Evolutionary conservation across 2,113 vertebrate genomes (phyloP).

Genomic region (Corythoichthys haematopterus): DNA sequence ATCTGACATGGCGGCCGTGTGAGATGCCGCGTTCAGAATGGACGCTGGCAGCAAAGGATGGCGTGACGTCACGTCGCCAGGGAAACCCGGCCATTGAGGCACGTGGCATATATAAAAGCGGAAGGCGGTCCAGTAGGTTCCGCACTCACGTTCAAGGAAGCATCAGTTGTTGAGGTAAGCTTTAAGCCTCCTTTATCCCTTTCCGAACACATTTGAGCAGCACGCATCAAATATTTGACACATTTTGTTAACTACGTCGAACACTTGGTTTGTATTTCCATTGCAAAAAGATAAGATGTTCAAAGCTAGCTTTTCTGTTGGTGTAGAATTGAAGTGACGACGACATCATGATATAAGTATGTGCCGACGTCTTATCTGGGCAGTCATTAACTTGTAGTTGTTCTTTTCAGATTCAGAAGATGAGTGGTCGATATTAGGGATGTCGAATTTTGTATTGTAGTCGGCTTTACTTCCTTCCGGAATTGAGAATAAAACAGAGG

Average conservation of each 20-base stretch:
- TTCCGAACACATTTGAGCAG: not conserved
- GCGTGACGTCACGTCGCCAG: conserved; percentile 67
- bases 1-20: conserved; percentile 48
- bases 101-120: conserved; percentile 66
- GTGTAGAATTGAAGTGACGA: not conserved
- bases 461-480: not conserved
- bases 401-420: not conserved
- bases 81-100: conserved; percentile 54
- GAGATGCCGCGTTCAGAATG: conserved; percentile 48
- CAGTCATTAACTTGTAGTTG: not conserved
- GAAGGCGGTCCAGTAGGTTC: conserved; percentile 10
- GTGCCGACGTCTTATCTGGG: not conserved
- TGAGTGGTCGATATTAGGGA: not conserved
- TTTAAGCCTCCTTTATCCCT: fast-evolving
- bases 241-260: not conserved
- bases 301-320: not conserved
- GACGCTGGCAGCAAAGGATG: conserved; percentile 34
- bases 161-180: conserved; percentile 55
- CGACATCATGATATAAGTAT: not conserved
- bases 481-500: conserved; percentile 14
- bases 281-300: not conserved
- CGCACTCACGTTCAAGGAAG: conserved; percentile 53
- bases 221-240: not conserved
- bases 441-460: too few relatives aligned
- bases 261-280: not conserved